Conservation (phyloP, 2,113 vertebrate genomes). For the Ageneiosus marmoratus region DNA sequence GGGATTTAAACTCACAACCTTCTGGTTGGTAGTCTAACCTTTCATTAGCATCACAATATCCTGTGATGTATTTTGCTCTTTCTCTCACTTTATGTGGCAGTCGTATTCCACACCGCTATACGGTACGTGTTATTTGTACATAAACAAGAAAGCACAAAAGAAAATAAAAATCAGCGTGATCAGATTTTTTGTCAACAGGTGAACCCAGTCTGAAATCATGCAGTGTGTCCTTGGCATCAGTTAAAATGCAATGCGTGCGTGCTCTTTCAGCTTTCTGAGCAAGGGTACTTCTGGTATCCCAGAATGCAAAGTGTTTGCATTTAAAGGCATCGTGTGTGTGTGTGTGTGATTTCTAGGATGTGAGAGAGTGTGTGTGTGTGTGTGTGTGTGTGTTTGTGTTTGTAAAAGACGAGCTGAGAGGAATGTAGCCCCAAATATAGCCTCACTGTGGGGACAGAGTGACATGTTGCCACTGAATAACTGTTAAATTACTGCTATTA, state of each 20-base stretch:
- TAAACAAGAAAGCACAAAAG: background rate
- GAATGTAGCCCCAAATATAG: conserved; percentile 70
- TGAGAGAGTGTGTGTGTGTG: background rate
- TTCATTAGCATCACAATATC: too few species aligned
- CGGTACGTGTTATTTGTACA: too few species aligned
- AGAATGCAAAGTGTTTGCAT: conserved; percentile 61
- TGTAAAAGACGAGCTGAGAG: conserved; percentile 50
- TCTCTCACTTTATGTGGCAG: too few species aligned
- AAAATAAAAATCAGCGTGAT: background rate
- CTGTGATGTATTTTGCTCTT: too few species aligned
- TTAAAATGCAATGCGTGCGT: background rate
- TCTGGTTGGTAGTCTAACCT: too few species aligned
- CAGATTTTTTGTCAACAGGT: background rate
- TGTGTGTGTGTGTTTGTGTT: background rate
- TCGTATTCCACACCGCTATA: too few species aligned
- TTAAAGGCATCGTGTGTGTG: conserved; percentile 52
- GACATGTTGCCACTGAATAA: conserved; percentile 54
- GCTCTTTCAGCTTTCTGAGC: background rate
- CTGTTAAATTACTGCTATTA: conserved; percentile 66
- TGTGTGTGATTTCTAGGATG: too few species aligned
- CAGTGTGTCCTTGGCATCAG: background rate
- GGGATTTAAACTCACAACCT: too few species aligned
- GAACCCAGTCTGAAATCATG: background rate
- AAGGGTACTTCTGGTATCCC: conserved; percentile 47
- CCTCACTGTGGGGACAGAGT: conserved; percentile 53